phyloP scores from a whole-genome alignment of 2,888 invertebrate genomes.

The Calephelis perditalis region DNA sequence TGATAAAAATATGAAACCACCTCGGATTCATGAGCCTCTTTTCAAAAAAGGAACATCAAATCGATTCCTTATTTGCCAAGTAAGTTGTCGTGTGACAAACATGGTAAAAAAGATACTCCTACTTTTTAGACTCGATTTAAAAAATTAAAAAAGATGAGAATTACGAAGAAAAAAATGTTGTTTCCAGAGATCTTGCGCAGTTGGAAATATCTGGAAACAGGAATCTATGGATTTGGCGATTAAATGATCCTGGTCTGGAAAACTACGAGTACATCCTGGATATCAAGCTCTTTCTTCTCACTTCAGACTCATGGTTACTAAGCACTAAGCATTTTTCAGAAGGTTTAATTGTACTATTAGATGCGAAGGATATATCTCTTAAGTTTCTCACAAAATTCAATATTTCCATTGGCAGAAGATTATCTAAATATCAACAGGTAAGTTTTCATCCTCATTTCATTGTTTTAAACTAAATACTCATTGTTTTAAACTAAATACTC shows the following conservation, averaged over 20 bases:
- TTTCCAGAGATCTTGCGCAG: conserved; percentile 54
- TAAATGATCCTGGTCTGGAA: conserved; percentile 63
- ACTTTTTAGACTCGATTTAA: too few species aligned
- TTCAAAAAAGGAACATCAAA: too few species aligned
- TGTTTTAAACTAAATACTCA: too few species aligned
- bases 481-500: too few species aligned
- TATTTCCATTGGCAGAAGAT: conserved; percentile 79
- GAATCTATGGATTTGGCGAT: conserved; percentile 61
- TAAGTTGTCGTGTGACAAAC: too few species aligned
- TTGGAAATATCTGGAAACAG: conserved; percentile 44
- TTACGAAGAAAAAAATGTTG: background rate
- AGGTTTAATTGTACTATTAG: conserved; percentile 52
- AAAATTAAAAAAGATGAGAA: too few species aligned
- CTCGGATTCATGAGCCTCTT: too few species aligned
- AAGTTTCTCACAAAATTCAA: conserved; percentile 78
- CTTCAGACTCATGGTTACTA: conserved; percentile 53
- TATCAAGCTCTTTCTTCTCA: conserved; percentile 50
- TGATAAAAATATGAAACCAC: too few species aligned
- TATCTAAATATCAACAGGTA: conserved; percentile 81
- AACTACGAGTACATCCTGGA: conserved; percentile 56
- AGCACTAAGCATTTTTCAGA: conserved; percentile 41
- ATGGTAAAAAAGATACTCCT: too few species aligned
- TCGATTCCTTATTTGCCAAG: too few species aligned
- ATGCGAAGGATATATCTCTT: conserved; percentile 56
- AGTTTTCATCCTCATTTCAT: background rate